Evolutionary conservation across 2,888 invertebrate genomes (phyloP).

Genomic region (Hypomecis punctinalis): DNA sequence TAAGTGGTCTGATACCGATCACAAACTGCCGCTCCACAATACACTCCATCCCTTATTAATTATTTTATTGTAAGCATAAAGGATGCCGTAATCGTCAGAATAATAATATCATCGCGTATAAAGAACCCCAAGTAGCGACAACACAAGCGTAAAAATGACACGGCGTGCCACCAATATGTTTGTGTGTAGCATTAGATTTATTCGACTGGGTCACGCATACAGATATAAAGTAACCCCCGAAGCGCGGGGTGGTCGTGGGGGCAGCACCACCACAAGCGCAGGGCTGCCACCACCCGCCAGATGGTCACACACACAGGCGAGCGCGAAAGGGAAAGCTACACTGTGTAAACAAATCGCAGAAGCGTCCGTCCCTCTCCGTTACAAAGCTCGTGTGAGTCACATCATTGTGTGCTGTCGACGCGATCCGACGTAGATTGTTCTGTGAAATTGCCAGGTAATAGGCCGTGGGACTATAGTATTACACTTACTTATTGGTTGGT

Average conservation of each 20-base stretch:
- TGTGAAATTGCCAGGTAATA: constrained; percentile 85
- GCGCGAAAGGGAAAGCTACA: constrained; percentile 83
- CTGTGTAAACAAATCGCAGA: constrained; percentile 82
- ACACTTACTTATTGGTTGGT: constrained; percentile 82
- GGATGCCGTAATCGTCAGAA: constrained; percentile 84
- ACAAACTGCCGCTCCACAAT: constrained; percentile 76
- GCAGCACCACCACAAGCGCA: constrained; percentile 68
- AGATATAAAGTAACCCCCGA: constrained; percentile 69
- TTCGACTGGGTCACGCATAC: constrained; percentile 84
- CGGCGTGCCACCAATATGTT: constrained; percentile 81
- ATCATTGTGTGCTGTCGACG: constrained; percentile 77
- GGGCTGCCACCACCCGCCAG: constrained; percentile 74
- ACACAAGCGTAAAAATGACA: constrained; percentile 85
- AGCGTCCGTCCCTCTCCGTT: constrained; percentile 76
- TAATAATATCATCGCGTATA: constrained; percentile 84
- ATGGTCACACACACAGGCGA: constrained; percentile 77
- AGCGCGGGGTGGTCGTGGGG: constrained; percentile 74
- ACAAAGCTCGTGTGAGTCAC: constrained; percentile 77
- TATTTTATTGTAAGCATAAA: constrained; percentile 85
- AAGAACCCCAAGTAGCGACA: constrained; percentile 83
- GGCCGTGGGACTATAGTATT: constrained; percentile 82
- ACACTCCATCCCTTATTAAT: constrained; percentile 85
- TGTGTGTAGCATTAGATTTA: constrained; percentile 84
- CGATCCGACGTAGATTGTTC: constrained; percentile 81
- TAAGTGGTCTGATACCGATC: constrained; percentile 79